Conservation (phyloP, 2,113 vertebrate genomes). For the Castor canadensis region DNA sequence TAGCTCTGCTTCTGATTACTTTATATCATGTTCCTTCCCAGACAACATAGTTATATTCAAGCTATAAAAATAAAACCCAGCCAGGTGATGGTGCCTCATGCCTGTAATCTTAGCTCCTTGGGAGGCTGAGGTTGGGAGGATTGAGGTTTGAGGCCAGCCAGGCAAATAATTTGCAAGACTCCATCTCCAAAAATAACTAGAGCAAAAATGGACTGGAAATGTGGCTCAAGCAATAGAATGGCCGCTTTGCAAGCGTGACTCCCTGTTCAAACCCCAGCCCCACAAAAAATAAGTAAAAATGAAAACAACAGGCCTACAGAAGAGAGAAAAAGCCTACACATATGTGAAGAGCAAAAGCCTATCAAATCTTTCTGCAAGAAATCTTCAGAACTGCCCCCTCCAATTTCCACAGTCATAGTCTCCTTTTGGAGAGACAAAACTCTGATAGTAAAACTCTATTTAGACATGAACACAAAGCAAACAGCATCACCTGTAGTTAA, state of each 20-base stretch:
- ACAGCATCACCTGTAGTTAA: background rate
- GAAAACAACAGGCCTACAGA: background rate
- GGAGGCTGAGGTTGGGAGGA: too few relatives aligned
- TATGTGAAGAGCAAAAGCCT: background rate
- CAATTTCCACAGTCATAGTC: background rate
- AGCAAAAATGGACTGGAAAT: too few relatives aligned
- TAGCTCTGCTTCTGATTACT: background rate
- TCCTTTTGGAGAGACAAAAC: background rate
- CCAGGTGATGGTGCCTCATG: too few relatives aligned
- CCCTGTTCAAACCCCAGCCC: too few relatives aligned
- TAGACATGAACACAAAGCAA: background rate
- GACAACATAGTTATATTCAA: background rate
- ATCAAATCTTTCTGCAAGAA: background rate
- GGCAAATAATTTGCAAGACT: too few relatives aligned
- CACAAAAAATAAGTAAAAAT: too few relatives aligned
- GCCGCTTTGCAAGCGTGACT: too few relatives aligned
- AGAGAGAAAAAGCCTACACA: background rate
- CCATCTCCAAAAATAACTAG: too few relatives aligned
- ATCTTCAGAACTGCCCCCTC: background rate
- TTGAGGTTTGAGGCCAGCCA: too few relatives aligned
- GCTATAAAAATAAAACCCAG: slow-evolving; percentile 3
- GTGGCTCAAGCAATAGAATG: too few relatives aligned
- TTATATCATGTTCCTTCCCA: background rate
- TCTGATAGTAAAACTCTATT: background rate
- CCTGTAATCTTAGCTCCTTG: too few relatives aligned